Percentiles rank a stretch among this genome's conserved stretches.
These are phyloP conservation scores for Rutpela maculata DNA, from an alignment of 2,888 invertebrate species.

Conservation along the genomic window DNA sequence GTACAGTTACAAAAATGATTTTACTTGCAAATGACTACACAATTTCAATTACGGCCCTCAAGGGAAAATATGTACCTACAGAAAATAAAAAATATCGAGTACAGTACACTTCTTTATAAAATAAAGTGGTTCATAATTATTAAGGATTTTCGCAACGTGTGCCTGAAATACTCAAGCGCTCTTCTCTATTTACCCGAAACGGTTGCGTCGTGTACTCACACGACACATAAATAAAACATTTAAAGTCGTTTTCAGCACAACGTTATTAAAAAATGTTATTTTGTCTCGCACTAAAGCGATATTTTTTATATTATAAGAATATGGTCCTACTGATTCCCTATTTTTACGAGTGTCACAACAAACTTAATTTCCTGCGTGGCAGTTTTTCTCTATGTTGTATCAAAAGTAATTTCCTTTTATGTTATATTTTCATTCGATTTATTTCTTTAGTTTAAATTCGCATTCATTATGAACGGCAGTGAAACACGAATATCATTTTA, in stretches of 20 bases:
- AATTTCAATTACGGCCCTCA: too few relatives aligned
- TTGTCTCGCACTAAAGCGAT: not conserved
- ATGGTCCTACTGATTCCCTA: constrained; percentile 22
- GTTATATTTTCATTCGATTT: constrained; percentile 26
- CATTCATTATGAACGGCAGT: not conserved
- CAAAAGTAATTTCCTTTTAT: constrained; percentile 37
- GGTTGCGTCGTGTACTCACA: too few relatives aligned
- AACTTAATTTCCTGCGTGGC: constrained; percentile 29
- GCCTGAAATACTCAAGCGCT: too few relatives aligned
- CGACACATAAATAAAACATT: too few relatives aligned
- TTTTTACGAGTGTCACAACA: constrained; percentile 22
- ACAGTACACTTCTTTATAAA: not conserved
- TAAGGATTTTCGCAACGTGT: not conserved
- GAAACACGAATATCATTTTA: constrained; percentile 23
- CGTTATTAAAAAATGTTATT: not conserved
- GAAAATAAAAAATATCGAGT: not conserved
- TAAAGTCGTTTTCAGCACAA: not conserved
- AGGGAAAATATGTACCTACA: too few relatives aligned
- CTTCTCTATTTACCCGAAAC: too few relatives aligned
- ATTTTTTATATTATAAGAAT: constrained; percentile 13
- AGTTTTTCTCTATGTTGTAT: constrained; percentile 27
- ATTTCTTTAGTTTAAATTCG: constrained; percentile 17
- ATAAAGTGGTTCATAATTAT: not conserved
- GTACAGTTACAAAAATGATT: too few relatives aligned
- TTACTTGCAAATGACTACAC: too few relatives aligned